Base-by-base conservation (phyloP, 2,888 invertebrate species). In the Pollenia amentaria region DNA sequence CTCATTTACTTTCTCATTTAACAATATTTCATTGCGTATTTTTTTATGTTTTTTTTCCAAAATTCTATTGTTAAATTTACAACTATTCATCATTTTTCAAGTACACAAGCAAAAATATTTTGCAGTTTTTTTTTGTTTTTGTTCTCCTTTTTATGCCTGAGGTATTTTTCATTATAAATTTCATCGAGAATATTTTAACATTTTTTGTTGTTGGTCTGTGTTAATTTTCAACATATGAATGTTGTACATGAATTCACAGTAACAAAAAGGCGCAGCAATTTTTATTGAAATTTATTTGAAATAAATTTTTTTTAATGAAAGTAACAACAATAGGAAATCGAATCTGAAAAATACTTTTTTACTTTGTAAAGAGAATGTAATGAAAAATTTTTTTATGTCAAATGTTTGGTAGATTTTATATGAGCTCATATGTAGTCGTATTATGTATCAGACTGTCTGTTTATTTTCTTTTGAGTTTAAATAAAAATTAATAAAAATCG, bases 231-330 rank as follows among this genome's bases (percentile, higher is more conserved):
- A 21, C n/a, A 72, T 70, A 18, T 70, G 21, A 53, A 70, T 48
- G 46, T 46, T 57, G n/a, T 12, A 62, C 55, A 14, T 3, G 12
- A 11, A 42, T 53, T 21, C 53, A 12, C 18, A 38, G 12, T 29
- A 73, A 46, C n/a, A 38, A 70, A 29, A 21, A 6, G 10, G 6
- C 2, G 6, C 10, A 53, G 4, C 2, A 40, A 10, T 12, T 65
- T 65, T 67, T 16, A 76, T 76, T 80, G 48, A 76, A 76, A 80
- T 65, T 84, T 75, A 79, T 84, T 79, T 46, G 18, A 75, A 84
- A 84, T 75, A 48, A 79, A 75, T 84, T 83, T 51, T 29, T 29
- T 11, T 77, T 57, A 60, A 55, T 62, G 53, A 77, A 44, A 53
- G 38, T 6, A 55, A 53, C 64, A 51, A 51, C 9, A 42, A 53